Base-by-base conservation (phyloP, 2,113 vertebrate genomes). In the Mungos mungo region DNA sequence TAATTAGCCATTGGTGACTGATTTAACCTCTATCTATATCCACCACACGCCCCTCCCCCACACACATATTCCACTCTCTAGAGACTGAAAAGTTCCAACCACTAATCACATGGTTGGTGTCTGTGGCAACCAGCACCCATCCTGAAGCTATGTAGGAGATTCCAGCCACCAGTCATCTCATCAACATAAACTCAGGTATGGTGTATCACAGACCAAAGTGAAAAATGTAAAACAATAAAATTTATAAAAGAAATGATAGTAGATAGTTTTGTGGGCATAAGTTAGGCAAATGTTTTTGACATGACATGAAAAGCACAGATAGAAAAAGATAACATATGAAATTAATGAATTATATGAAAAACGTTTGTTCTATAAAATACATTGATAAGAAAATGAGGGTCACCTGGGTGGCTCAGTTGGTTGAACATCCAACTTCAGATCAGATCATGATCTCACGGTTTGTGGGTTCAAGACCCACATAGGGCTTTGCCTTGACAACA, bases 181-280 rank as follows among this genome's bases (percentile, higher is more conserved):
- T 41, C 54, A n/a, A 68, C 65, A 57, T 69, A 57, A 92, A 92
- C 27, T 41, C 27, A 25, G 13, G 18, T 54, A 15, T 86, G 45
- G 31, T 84, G 21, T 15, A 84, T 90, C 69, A 77, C 68, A 68
- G 69, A 77, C 13, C 12, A n/a, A 66, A 90, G 3, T 66, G 23
- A 68, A 95, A 90, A 54, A 57, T 47, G 29, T 90, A 52, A 89
- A 86, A 74, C 27, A 65, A 21, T 84, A 84, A 90, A 66, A 54
- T 16, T 77, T 90, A 77, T 16, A 90, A 33, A 90, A 90, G 19
- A 72, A 82, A 95, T 68, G 57, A 76, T n/a, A 57, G 45, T 21
- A 52, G 29, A 72, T 88, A 71, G 29, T 71, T 83, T 77, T 83
- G 41, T 76, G 29, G 54, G 11, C 13, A 38, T 72, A 71, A 31